phyloP scores from a whole-genome alignment of 2,797 vertebrate species.

The Limnodromus scolopaceus region DNA sequence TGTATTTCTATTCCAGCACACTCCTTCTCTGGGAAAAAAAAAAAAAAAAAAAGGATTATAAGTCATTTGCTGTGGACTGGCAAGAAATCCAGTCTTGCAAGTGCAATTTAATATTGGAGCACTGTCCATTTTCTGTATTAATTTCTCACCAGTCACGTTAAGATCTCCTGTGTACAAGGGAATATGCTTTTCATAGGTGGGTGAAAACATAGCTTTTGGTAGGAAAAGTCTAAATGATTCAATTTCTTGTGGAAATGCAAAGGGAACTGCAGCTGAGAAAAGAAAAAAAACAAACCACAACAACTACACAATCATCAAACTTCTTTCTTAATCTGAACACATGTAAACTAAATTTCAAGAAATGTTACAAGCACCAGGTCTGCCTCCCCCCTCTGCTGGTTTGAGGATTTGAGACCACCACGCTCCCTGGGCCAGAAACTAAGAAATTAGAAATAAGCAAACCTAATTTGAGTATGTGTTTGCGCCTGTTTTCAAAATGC shows the following conservation, averaged over 20 bases:
- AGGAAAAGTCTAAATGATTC: not conserved
- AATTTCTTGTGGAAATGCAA: not conserved
- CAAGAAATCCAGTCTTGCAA: not conserved
- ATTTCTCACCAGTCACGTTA: not conserved
- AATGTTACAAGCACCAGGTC: not conserved
- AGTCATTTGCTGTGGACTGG: slow-evolving; percentile 2
- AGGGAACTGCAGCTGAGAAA: not conserved
- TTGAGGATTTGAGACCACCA: not conserved
- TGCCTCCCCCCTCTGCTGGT: not conserved
- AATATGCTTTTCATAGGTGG: not conserved
- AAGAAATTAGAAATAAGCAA: not conserved
- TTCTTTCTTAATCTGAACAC: not conserved
- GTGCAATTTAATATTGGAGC: slow-evolving; percentile 17
- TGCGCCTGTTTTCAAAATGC: not conserved
- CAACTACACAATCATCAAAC: not conserved
- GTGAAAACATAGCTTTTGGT: not conserved
- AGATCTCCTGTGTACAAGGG: not conserved
- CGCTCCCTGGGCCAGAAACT: not conserved
- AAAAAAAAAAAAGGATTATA: not conserved
- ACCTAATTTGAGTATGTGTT: not conserved
- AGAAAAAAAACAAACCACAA: not conserved
- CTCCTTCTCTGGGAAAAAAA: not conserved
- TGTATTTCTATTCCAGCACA: not conserved
- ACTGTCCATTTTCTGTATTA: not conserved
- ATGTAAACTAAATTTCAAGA: not conserved